phyloP scores from a whole-genome alignment of 2,797 vertebrate species.

The Malurus leucopterus region DNA sequence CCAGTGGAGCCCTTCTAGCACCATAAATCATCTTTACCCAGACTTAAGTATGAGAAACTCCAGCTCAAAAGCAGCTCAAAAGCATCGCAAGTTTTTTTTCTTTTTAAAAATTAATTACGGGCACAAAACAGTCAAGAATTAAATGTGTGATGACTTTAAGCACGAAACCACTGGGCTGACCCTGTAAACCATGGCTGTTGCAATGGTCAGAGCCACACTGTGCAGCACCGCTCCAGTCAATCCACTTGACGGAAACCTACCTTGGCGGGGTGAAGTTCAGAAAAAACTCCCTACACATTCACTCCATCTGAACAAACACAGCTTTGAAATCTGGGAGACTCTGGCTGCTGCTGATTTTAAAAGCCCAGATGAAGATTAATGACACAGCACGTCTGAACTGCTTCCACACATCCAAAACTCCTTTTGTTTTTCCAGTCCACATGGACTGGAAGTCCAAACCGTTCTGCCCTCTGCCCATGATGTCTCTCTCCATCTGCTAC shows the following conservation, averaged over 20 bases:
- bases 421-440: not conserved
- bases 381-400: not conserved
- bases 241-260: not conserved
- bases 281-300: not conserved
- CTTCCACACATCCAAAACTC: not conserved
- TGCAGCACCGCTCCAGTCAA: not conserved
- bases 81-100: not conserved
- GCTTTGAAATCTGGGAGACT: not conserved
- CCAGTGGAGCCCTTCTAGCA: conserved; percentile 64
- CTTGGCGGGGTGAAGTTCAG: not conserved
- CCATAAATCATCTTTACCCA: conserved; percentile 62
- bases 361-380: conserved; percentile 41
- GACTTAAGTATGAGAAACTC: conserved; percentile 46
- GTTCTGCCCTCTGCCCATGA: not conserved
- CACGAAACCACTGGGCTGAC: not conserved
- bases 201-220: not conserved
- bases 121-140: conserved; percentile 36
- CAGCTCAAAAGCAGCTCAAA: conserved; percentile 49
- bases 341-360: conserved; percentile 14
- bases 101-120: conserved; percentile 44
- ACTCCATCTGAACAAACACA: not conserved
- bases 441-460: not conserved
- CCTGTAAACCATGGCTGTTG: not conserved
- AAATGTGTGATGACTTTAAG: not conserved
- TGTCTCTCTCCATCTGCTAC: not conserved